phyloP scores from a whole-genome alignment of 2,888 invertebrate genomes.

The Pristionchus arcanus region DNA sequence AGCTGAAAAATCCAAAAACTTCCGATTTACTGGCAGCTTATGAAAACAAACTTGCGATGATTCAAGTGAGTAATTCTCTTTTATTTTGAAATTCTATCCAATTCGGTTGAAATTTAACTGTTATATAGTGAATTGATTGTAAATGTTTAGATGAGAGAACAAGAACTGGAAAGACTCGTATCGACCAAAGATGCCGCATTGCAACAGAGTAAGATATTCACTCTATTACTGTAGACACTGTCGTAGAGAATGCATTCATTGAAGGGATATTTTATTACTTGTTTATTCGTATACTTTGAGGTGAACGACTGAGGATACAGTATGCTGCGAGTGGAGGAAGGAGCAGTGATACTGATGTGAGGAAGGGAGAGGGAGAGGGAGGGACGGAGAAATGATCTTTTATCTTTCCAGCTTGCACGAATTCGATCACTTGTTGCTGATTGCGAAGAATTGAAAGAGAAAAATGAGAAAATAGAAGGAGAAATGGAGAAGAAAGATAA shows the following conservation, averaged over 20 bases:
- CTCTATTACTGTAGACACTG: too few species aligned
- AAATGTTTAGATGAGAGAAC: constrained; percentile 69
- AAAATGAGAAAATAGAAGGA: constrained; percentile 43
- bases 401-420: constrained; percentile 50
- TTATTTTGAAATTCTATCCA: background rate
- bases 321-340: constrained; percentile 49
- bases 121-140: background rate
- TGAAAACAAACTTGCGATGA: constrained; percentile 69
- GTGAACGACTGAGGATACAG: constrained; percentile 78
- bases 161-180: constrained; percentile 80
- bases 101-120: too few species aligned
- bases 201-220: constrained; percentile 73
- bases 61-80: constrained; percentile 57
- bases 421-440: constrained; percentile 53
- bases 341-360: constrained; percentile 46
- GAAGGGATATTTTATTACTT: too few species aligned
- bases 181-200: constrained; percentile 80
- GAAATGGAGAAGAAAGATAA: constrained; percentile 26
- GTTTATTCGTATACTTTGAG: too few species aligned
- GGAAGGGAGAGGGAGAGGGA: background rate
- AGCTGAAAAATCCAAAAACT: constrained; percentile 67
- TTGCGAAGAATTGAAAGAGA: constrained; percentile 23
- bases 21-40: constrained; percentile 69
- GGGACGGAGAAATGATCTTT: background rate
- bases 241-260: too few species aligned